Conservation (phyloP, 2,113 vertebrate species). For the Cebus imitator region DNA sequence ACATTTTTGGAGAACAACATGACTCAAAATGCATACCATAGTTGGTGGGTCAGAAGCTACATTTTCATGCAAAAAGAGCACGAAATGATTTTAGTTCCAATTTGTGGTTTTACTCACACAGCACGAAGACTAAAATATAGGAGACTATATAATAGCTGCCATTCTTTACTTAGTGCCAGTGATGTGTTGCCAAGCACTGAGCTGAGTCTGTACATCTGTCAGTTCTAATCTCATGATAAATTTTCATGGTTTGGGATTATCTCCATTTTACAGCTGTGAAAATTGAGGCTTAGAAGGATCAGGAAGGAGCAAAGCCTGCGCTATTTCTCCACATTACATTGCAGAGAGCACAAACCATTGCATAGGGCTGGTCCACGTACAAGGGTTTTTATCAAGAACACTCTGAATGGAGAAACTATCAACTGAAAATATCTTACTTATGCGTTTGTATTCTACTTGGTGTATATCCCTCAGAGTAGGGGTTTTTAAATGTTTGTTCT, state of each 20-base stretch:
- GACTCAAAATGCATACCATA: not conserved
- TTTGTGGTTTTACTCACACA: constrained; percentile 10
- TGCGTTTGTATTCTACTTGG: not conserved
- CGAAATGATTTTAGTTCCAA: not conserved
- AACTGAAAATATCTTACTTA: not conserved
- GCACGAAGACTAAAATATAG: constrained; percentile 22
- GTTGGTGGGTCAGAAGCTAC: not conserved
- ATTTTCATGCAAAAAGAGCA: constrained; percentile 14
- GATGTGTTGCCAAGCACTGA: not conserved
- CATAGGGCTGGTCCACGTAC: not conserved
- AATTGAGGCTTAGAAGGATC: not conserved
- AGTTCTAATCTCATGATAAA: not conserved
- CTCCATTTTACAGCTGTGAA: not conserved
- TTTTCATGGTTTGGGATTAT: not conserved
- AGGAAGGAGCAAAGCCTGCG: not conserved
- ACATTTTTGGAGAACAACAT: not conserved
- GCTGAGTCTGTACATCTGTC: not conserved
- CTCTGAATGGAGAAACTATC: not conserved
- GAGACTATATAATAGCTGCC: not conserved
- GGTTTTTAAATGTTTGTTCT: not conserved
- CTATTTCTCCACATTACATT: not conserved
- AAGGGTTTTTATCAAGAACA: not conserved
- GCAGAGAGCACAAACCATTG: not conserved
- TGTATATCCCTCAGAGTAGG: constrained; percentile 10
- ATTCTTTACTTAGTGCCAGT: not conserved